Base-by-base conservation (phyloP, 2,113 vertebrate species). In the Percopsis transmontana region DNA sequence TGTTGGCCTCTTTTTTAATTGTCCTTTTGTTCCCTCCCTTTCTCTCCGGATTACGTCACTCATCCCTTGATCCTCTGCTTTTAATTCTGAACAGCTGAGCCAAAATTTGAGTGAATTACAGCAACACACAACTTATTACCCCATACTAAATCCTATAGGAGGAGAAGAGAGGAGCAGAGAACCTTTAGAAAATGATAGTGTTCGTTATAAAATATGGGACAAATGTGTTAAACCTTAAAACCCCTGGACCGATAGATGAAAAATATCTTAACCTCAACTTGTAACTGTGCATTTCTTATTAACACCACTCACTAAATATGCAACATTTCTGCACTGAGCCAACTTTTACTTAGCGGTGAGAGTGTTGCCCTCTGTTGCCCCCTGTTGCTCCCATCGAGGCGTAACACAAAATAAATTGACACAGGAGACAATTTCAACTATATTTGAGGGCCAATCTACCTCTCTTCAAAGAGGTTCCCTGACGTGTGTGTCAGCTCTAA, bases 11-110 rank as follows among this genome's bases (percentile, higher is more conserved):
- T 40, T 40, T 40, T 50, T 62, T 40, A 55, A 58, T 24, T 48
- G 52, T 61, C 48, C 33, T 23, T 62, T 18, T 53, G 27, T 55
- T 44, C 51, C 20, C 50, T 21, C 45, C 20, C 42, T 33, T 41
- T 55, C 33, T 41, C 48, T 81, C 80, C 88, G 90, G 89, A 91
- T 92, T 92, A 93, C 87, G 87, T 63, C 63, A 79, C 85, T 91
- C 80, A 89, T 84, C 83, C 83, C 82, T 87, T 90, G 88, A 92
- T 91, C 90, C 87, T 70, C 77, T 66, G 69, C 78, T 88, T 92
- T 91, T 91, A 92, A 93, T 91, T 90, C 85, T 85, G 82, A 88
- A 89, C 85, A 89, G 83, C 83, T 91, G 77, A 0, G 69, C 85
- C 70, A 66, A 87, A 86, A 86, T 83, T 2, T 80, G 16, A 87